These are phyloP conservation scores for Eurosta solidaginis DNA, from an alignment of 1,140 invertebrate genomes.

Conservation along the genomic window DNA sequence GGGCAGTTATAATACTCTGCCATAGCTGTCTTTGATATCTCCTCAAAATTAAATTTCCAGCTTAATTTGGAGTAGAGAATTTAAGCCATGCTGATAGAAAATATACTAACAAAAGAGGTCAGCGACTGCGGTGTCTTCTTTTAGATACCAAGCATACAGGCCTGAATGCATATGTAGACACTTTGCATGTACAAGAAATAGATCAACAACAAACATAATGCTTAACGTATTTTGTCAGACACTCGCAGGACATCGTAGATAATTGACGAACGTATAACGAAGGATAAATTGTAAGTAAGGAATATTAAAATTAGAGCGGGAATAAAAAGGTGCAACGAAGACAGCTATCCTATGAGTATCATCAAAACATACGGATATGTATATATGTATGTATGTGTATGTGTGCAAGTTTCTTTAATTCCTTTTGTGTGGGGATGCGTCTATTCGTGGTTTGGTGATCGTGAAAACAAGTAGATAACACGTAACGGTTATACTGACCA, in stretches of 20 bases:
- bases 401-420: not conserved
- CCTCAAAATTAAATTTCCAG: too few relatives aligned
- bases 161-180: not conserved
- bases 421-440: not conserved
- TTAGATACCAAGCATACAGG: too few relatives aligned
- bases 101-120: not conserved
- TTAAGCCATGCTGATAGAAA: too few relatives aligned
- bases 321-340: slow-evolving; percentile 1
- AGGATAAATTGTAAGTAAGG: not conserved
- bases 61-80: too few relatives aligned
- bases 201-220: not conserved
- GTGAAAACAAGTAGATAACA: not conserved
- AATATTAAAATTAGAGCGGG: slow-evolving; percentile 14
- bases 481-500: not conserved
- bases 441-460: not conserved
- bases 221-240: not conserved
- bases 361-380: not conserved
- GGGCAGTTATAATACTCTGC: too few relatives aligned
- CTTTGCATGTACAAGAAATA: not conserved
- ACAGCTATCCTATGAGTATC: not conserved
- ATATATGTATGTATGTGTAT: not conserved
- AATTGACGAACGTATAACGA: slow-evolving; percentile 11
- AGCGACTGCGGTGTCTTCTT: not conserved
- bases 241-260: not conserved
- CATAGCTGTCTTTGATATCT: too few relatives aligned